A percentile compares a stretch with the other conserved stretches of the same genome.
Evolutionary conservation across 2,797 vertebrate genomes (phyloP).

Genomic region (Brotula barbata): DNA sequence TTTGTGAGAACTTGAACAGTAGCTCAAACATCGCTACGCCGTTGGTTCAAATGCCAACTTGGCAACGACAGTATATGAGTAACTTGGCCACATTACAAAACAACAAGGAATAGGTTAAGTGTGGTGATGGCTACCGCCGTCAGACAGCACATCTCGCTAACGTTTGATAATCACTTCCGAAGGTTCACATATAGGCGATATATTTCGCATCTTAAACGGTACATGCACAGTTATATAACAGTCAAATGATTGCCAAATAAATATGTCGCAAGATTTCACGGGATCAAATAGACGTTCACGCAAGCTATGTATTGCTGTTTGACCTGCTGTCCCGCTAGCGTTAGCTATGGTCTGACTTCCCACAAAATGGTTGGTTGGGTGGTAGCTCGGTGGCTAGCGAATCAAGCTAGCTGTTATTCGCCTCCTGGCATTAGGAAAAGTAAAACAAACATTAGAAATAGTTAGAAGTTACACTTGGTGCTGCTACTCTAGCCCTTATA

Average conservation of each 20-base stretch:
- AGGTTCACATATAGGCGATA: conserved; percentile 3
- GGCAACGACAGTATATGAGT: not conserved
- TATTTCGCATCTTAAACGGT: not conserved
- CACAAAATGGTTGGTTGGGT: conserved; percentile 76
- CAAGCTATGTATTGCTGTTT: not conserved
- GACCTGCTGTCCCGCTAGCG: conserved; percentile 19
- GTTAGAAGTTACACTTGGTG: not conserved
- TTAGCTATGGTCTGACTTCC: conserved; percentile 62
- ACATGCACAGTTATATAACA: not conserved
- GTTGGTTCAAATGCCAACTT: not conserved
- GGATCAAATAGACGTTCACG: not conserved
- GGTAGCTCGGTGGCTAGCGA: conserved; percentile 64
- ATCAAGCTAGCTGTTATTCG: conserved; percentile 41
- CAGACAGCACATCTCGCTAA: conserved; percentile 44
- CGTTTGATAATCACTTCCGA: conserved; percentile 23
- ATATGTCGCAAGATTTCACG: not conserved
- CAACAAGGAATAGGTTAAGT: not conserved
- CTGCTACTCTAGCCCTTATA: not conserved
- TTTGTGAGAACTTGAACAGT: not conserved
- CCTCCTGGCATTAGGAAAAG: conserved; percentile 49
- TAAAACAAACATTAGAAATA: conserved; percentile 40
- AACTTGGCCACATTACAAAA: not conserved
- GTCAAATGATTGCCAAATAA: not conserved
- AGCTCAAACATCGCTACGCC: not conserved
- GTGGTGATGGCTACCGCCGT: conserved; percentile 4